phyloP scores from a whole-genome alignment of 1,140 invertebrate species.

The Procambarus clarkii region DNA sequence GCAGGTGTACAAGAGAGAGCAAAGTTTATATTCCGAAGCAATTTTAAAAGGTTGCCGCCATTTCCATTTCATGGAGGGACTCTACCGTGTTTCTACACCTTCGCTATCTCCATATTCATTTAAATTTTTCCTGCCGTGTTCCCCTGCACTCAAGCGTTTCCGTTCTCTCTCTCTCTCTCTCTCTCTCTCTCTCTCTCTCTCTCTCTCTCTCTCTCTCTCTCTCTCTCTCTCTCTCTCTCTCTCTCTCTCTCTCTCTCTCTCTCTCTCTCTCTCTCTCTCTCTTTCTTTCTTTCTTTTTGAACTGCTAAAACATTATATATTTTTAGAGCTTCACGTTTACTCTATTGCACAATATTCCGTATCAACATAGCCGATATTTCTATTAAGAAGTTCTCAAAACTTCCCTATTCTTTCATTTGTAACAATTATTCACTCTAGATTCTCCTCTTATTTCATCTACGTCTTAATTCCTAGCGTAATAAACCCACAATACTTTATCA shows the following conservation, averaged over 20 bases:
- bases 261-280: neutral
- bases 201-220: neutral
- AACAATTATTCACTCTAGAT: too few relatives aligned
- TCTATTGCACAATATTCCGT: too few relatives aligned
- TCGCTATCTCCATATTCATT: conserved; percentile 16
- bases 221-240: neutral
- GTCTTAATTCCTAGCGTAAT: too few relatives aligned
- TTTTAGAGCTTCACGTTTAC: too few relatives aligned
- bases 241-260: neutral
- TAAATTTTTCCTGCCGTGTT: neutral
- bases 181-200: neutral
- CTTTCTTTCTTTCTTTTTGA: too few relatives aligned
- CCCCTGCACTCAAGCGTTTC: neutral
- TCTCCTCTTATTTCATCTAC: too few relatives aligned
- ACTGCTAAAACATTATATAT: too few relatives aligned
- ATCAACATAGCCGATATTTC: too few relatives aligned
- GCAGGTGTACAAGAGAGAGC: too few relatives aligned
- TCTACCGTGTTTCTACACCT: conserved; percentile 2
- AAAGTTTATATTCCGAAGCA: neutral
- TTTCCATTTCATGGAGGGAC: neutral
- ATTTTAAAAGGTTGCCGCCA: neutral
- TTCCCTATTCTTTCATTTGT: too few relatives aligned
- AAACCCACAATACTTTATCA: too few relatives aligned
- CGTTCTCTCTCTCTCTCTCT: neutral
- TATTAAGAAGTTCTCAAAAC: too few relatives aligned